Percentiles rank a stretch among this genome's conserved stretches.
phyloP scores from a whole-genome alignment of 92 coral and sea anemone genomes.

The Palythoa grandiflora region DNA sequence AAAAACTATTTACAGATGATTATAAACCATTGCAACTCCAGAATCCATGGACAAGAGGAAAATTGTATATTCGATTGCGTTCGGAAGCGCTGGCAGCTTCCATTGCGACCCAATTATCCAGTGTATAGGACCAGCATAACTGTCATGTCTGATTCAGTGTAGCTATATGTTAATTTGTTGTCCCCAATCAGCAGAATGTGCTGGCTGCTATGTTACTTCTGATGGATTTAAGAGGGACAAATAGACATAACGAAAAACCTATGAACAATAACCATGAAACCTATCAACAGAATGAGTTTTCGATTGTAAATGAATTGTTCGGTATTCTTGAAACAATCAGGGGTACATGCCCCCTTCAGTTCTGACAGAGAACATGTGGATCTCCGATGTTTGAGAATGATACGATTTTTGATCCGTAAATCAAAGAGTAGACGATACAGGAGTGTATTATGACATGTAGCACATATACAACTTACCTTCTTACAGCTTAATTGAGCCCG shows the following conservation, averaged over 20 bases:
- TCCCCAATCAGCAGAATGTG: not conserved
- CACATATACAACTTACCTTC: not conserved
- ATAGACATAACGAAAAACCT: no score
- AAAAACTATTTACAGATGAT: constrained; percentile 89
- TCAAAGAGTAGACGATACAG: not conserved
- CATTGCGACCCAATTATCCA: constrained; percentile 72
- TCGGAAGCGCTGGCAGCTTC: constrained; percentile 95
- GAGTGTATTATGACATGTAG: not conserved
- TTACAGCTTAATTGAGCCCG: not conserved
- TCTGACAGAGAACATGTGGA: not conserved
- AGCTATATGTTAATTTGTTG: not conserved
- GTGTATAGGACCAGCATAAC: constrained; percentile 57
- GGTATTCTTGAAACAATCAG: no score
- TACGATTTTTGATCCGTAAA: not conserved
- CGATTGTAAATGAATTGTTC: no score
- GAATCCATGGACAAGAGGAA: constrained; percentile 97
- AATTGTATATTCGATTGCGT: constrained; percentile 86
- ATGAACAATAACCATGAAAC: no score
- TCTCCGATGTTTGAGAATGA: not conserved
- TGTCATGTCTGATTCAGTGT: no score
- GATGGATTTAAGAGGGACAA: no score
- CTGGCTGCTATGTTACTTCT: not conserved
- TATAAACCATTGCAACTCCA: constrained; percentile 87
- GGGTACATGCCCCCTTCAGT: no score
- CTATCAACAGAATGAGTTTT: no score